Conservation (phyloP, 2,888 invertebrate genomes). For the Hypomecis punctinalis region DNA sequence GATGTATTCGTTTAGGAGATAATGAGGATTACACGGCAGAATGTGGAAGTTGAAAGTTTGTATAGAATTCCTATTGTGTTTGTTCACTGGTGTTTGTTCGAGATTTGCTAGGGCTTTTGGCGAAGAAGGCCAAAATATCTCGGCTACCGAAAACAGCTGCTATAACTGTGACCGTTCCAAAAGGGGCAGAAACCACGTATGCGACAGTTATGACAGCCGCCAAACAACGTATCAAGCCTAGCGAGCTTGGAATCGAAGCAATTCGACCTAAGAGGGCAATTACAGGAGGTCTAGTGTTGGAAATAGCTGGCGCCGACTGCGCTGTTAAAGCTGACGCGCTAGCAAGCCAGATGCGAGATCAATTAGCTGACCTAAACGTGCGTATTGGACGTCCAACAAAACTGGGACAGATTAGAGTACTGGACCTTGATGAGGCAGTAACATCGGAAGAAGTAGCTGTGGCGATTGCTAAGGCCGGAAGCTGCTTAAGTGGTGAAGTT, state of each 20-base stretch:
- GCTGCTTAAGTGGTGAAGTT: background rate
- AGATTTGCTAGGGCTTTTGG: background rate
- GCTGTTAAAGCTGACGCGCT: constrained; percentile 1
- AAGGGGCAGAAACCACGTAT: no score
- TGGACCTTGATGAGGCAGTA: background rate
- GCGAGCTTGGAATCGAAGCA: no score
- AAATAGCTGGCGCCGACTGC: background rate
- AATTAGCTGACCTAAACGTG: background rate
- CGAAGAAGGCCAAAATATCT: no score
- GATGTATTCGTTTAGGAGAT: constrained; percentile 29
- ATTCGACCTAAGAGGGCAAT: no score
- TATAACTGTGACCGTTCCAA: no score
- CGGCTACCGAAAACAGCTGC: no score
- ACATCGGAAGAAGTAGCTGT: background rate
- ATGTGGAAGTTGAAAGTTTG: constrained; percentile 16
- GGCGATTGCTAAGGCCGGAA: background rate
- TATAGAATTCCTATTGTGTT: background rate
- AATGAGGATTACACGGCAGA: constrained; percentile 34
- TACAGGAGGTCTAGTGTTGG: no score
- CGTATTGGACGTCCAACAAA: no score
- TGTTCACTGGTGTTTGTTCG: background rate
- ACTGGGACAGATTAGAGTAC: background rate
- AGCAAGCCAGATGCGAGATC: background rate
- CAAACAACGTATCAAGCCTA: no score
- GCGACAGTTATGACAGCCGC: no score